A percentile compares a stretch with the other conserved stretches of the same genome.
These are phyloP conservation scores for Archips xylosteana DNA, from an alignment of 2,888 invertebrate genomes.

Conservation along the genomic window DNA sequence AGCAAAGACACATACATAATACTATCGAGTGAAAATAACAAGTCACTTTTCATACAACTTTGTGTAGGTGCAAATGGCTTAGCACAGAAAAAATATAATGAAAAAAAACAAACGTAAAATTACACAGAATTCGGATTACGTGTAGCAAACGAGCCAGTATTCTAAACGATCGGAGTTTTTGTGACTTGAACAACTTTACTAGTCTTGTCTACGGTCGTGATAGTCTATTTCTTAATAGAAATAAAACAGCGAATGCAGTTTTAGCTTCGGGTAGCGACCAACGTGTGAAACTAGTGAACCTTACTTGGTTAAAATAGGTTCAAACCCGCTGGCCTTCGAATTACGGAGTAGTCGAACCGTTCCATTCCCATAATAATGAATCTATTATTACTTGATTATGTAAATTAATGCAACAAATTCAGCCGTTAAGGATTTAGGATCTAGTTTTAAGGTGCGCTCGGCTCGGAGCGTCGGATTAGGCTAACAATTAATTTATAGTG, in stretches of 20 bases:
- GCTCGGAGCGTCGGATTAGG: conserved; percentile 26
- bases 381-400: conserved; percentile 70
- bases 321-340: conserved; percentile 67
- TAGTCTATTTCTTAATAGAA: not conserved
- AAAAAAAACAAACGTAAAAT: not conserved
- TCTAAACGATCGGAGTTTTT: not conserved
- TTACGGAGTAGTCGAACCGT: conserved; percentile 64
- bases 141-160: not conserved
- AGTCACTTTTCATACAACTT: not conserved
- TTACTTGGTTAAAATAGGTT: conserved; percentile 51
- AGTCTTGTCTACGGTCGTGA: not conserved
- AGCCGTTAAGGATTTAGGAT: conserved; percentile 63
- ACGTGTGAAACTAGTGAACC: conserved; percentile 42
- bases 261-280: conserved; percentile 11
- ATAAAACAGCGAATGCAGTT: conserved; percentile 21
- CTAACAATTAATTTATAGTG: conserved; percentile 46
- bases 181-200: conserved; percentile 1
- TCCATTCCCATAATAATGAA: conserved; percentile 69
- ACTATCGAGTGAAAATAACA: too few species aligned
- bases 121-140: not conserved
- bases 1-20: too few species aligned
- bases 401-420: conserved; percentile 70
- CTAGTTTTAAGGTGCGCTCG: conserved; percentile 43
- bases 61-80: not conserved
- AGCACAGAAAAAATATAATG: not conserved